Base-by-base conservation (phyloP, 2,797 vertebrate genomes). In the Microhierax caerulescens region DNA sequence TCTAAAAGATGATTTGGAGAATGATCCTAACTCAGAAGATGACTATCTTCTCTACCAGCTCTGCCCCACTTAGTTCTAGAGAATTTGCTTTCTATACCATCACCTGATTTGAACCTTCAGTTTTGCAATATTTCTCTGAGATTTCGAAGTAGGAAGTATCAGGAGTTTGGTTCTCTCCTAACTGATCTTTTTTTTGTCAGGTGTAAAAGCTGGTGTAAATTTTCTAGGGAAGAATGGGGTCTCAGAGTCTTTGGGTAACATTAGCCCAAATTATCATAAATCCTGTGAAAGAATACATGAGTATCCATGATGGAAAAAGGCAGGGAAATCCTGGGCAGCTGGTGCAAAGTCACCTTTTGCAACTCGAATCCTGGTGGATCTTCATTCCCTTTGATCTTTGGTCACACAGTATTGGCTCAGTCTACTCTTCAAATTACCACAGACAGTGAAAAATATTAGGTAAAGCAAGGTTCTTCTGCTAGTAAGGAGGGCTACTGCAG, bases 301-400 rank as follows among this genome's bases (percentile, higher is more conserved):
- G 80, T 43, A 64, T 27, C 76, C 2, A 11, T 18, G 14, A 60
- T 8, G 20, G 30, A 50, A 79, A 75, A 77, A 68, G 17, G 1
- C 3, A 43, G 11, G 14, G 6, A 75, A 79, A 73, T n/a, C 34
- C 32, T 28, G 13, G 12, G 34, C 34, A 81, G 10, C 5, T 25
- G 21, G 5, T 83, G 41, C 32, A 83, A 90, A 85, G 16, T 57
- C 25, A 54, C 3, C 3, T 20, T 28, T 65, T 11, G 12, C 11
- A 25, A 51, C 0, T 1, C 1, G 4, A 28, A 70, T 78, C 7
- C 21, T n/a, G n/a, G 32, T 32, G 9, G 10, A 47, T 65, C 11
- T 61, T 73, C 19, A 51, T 21, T 3, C 67, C 11, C 13, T 93
- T 34, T 67, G 30, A 47, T 28, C 21, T 85, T 56, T 65, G 24